Conservation (phyloP, 1,140 invertebrate species). For the Galleria mellonella region DNA sequence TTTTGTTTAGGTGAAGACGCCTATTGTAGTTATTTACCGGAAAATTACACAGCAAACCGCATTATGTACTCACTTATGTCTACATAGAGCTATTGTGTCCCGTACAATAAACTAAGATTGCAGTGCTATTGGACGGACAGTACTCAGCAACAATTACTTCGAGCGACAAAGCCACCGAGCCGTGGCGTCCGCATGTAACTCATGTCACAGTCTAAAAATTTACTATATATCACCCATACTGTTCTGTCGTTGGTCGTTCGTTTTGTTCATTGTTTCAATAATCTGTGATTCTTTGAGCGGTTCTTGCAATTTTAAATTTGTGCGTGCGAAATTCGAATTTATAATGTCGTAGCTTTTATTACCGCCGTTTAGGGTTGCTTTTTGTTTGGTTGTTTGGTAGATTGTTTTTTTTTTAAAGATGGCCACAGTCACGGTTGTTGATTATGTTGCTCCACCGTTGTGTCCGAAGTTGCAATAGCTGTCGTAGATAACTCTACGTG, state of each 20-base stretch:
- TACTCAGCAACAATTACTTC: conserved; percentile 20
- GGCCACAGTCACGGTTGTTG: conserved; percentile 45
- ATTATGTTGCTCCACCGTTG: conserved; percentile 38
- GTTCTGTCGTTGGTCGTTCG: conserved; percentile 4
- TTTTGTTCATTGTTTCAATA: neutral
- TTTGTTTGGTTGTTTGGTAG: conserved; percentile 5
- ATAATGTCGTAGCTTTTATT: neutral
- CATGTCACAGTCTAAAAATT: conserved; percentile 21
- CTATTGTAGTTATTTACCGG: conserved; percentile 56
- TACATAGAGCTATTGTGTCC: conserved; percentile 35
- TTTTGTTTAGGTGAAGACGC: conserved; percentile 43
- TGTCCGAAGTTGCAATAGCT: conserved; percentile 52
- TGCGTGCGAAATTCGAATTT: neutral
- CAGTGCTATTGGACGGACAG: conserved; percentile 26
- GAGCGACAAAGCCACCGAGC: conserved; percentile 43
- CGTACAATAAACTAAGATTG: conserved; percentile 12
- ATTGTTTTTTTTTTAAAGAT: conserved; percentile 30
- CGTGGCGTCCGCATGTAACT: conserved; percentile 33
- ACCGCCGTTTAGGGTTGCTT: neutral
- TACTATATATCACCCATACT: neutral
- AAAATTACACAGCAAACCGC: conserved; percentile 58
- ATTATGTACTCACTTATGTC: conserved; percentile 31
- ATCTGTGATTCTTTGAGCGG: neutral
- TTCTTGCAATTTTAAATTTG: neutral
- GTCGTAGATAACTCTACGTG: conserved; percentile 39